Conservation (phyloP, 2,888 invertebrate genomes). For the Halictus quadricinctus region DNA sequence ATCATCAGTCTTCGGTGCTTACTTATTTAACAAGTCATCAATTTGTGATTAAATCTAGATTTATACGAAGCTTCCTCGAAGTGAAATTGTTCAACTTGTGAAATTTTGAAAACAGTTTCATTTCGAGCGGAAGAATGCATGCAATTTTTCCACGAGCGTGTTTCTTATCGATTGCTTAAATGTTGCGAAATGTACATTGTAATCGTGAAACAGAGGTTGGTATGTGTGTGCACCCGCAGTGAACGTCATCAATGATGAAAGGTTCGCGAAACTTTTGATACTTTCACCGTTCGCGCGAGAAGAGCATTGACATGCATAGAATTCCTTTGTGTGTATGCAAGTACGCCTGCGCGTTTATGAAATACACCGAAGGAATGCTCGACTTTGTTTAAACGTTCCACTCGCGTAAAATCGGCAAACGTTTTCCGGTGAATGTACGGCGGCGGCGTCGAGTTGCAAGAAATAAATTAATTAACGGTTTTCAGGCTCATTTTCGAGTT, state of each 20-base stretch:
- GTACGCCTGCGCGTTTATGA: slow-evolving; percentile 42
- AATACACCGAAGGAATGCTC: slow-evolving; percentile 35
- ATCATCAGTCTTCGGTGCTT: background rate
- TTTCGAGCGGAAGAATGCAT: background rate
- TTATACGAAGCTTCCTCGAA: background rate
- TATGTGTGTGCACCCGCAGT: slow-evolving; percentile 17
- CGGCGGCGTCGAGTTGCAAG: slow-evolving; percentile 6
- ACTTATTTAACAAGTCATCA: background rate
- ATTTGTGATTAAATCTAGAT: background rate
- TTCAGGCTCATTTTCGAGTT: slow-evolving; percentile 39
- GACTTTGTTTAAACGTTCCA: slow-evolving; percentile 46
- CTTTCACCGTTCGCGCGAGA: slow-evolving; percentile 61
- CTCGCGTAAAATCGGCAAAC: slow-evolving; percentile 22
- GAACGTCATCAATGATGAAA: slow-evolving; percentile 48
- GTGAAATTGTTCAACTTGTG: background rate
- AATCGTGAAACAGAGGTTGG: slow-evolving; percentile 5
- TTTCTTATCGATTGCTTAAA: background rate
- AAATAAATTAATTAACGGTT: slow-evolving; percentile 32
- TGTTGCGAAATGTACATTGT: slow-evolving; percentile 21
- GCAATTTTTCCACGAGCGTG: background rate
- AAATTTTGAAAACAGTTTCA: background rate
- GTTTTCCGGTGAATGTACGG: slow-evolving; percentile 33
- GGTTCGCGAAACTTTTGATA: slow-evolving; percentile 60
- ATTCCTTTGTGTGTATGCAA: slow-evolving; percentile 46
- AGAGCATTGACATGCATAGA: slow-evolving; percentile 45